phyloP scores from a whole-genome alignment of 2,888 invertebrate species.

The Julus scandinavius region DNA sequence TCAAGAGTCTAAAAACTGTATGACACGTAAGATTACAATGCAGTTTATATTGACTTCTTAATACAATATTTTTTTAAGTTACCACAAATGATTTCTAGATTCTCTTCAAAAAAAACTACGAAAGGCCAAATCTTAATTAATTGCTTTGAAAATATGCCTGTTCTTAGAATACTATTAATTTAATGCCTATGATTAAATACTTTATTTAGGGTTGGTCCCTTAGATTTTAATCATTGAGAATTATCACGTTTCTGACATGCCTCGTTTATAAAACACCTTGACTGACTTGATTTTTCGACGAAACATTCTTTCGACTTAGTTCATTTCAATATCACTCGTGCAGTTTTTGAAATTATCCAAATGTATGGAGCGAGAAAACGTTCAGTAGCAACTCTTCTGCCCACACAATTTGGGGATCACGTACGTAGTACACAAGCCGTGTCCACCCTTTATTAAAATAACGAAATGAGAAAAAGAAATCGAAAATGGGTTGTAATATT shows the following conservation, averaged over 20 bases:
- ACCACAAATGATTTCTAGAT: not conserved
- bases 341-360: not conserved
- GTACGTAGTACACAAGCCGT: not conserved
- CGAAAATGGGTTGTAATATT: not conserved
- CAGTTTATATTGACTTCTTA: not conserved
- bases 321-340: not conserved
- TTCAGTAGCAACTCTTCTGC: not conserved
- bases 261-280: conserved; percentile 6
- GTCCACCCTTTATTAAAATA: conserved; percentile 16
- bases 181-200: not conserved
- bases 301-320: conserved; percentile 5
- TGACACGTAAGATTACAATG: not conserved
- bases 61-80: not conserved
- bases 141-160: not conserved
- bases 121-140: not conserved
- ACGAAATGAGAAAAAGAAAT: not conserved
- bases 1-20: not conserved
- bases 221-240: not conserved
- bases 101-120: not conserved
- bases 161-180: not conserved
- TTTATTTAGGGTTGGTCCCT: not conserved
- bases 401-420: not conserved
- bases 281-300: not conserved
- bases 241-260: not conserved
- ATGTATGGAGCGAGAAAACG: not conserved